phyloP scores from a whole-genome alignment of 2,113 vertebrate genomes.

The Cyprinodon tularosa region DNA sequence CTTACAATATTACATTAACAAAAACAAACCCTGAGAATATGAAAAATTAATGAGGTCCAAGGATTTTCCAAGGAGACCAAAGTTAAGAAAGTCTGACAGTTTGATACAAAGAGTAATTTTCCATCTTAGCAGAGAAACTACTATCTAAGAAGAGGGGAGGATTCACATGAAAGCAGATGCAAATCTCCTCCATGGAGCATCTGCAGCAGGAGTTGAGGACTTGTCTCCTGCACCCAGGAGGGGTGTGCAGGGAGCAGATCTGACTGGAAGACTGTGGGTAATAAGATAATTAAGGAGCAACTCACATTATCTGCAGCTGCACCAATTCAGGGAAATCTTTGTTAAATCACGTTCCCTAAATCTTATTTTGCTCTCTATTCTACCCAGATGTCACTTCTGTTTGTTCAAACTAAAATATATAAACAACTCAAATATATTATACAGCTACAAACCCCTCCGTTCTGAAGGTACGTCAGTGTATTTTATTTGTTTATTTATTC shows the following conservation, averaged over 20 bases:
- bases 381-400: neutral
- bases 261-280: constrained; percentile 41
- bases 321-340: constrained; percentile 10
- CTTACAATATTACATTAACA: constrained; percentile 9
- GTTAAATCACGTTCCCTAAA: constrained; percentile 9
- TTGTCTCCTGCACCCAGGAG: constrained; percentile 15
- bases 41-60: constrained; percentile 54
- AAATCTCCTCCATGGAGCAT: neutral
- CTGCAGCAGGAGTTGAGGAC: neutral
- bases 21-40: constrained; percentile 41
- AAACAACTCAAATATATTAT: too few species aligned
- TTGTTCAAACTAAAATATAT: neutral
- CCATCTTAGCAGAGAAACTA: constrained; percentile 19
- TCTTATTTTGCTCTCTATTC: neutral
- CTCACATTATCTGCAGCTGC: constrained; percentile 45
- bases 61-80: constrained; percentile 42
- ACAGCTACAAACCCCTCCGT: neutral
- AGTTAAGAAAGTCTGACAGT: constrained; percentile 4
- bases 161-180: constrained; percentile 24
- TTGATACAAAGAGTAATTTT: constrained; percentile 11
- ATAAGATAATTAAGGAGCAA: constrained; percentile 46
- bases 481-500: neutral
- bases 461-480: neutral
- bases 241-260: constrained; percentile 11
- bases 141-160: neutral